Percentiles rank a stretch among this genome's conserved stretches.
Evolutionary conservation across 2,797 vertebrate species (phyloP).

Genomic region (Leuciscus waleckii): DNA sequence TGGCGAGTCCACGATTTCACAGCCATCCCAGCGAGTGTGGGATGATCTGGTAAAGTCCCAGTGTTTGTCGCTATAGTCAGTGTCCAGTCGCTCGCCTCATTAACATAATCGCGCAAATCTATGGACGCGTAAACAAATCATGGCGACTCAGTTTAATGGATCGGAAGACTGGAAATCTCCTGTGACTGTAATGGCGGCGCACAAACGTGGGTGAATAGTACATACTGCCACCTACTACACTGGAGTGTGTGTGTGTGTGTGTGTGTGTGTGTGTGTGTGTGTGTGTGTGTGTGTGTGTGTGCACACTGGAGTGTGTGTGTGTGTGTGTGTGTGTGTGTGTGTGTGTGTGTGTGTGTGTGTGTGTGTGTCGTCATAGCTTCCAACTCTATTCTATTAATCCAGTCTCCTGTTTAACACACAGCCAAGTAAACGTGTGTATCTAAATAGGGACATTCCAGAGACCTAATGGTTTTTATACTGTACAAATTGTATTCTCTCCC

Average conservation of each 20-base stretch:
- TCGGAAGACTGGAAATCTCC: background rate
- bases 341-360: no score
- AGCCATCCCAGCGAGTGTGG: background rate
- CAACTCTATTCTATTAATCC: background rate
- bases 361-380: background rate
- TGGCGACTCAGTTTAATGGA: background rate
- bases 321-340: no score
- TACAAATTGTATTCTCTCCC: no score
- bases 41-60: background rate
- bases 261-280: no score
- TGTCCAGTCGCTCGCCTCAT: background rate
- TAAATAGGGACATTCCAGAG: no score
- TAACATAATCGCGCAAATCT: slow-evolving; percentile 11
- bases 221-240: background rate
- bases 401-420: background rate
- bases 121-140: no score
- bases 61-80: background rate
- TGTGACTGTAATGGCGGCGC: background rate
- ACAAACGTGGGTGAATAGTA: background rate
- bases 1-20: background rate
- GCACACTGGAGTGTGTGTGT: background rate
- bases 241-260: background rate
- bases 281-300: no score
- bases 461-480: no score
- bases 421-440: no score